Conservation (phyloP, 2,113 vertebrate species). For the Dipodomys merriami region DNA sequence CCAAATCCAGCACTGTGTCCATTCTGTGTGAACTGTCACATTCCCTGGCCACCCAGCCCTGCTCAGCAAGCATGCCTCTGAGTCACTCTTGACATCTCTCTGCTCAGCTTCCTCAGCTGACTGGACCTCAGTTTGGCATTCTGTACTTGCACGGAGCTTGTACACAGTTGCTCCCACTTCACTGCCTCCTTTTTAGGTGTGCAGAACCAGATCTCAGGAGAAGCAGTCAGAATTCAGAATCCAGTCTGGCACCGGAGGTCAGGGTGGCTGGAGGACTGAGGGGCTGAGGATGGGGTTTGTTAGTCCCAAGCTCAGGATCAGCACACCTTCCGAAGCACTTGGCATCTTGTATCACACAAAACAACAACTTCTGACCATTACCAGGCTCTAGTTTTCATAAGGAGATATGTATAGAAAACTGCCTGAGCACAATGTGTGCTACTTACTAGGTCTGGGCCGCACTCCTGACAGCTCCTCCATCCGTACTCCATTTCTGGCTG, state of each 20-base stretch:
- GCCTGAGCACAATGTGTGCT: neutral
- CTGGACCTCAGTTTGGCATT: neutral
- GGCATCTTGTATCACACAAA: neutral
- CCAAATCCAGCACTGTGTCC: neutral
- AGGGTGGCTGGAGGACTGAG: neutral
- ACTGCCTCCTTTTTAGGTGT: neutral
- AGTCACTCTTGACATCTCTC: neutral
- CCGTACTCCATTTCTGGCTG: neutral
- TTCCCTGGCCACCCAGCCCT: neutral
- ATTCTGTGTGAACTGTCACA: neutral
- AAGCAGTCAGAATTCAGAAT: neutral
- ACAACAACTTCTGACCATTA: neutral
- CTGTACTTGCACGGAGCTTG: neutral
- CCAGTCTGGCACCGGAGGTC: no score
- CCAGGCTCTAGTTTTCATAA: neutral
- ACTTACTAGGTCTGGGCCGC: neutral
- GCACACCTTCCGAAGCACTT: neutral
- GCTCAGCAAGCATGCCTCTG: neutral
- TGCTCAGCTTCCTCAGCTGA: neutral
- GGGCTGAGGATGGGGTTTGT: neutral
- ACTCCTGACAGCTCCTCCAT: neutral
- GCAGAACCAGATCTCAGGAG: neutral
- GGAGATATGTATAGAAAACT: neutral
- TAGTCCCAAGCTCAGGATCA: neutral
- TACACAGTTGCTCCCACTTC: neutral